A percentile compares a stretch with the other conserved stretches of the same genome.
phyloP scores from a whole-genome alignment of 2,113 vertebrate species.

The Octodon degus region DNA sequence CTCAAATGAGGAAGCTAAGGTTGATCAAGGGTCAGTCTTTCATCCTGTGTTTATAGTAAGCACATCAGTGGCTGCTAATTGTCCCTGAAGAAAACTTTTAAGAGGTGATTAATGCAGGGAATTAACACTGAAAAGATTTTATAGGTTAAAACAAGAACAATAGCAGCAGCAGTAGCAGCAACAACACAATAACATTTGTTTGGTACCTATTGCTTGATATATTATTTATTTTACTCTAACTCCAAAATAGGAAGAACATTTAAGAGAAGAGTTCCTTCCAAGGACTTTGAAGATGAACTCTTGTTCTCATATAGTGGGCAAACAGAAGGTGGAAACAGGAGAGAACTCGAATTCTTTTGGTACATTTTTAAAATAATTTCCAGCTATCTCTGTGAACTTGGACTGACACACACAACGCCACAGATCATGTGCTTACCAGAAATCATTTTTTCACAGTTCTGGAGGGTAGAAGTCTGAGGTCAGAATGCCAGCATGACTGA shows the following conservation, averaged over 20 bases:
- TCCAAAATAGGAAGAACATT: background rate
- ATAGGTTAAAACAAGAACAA: background rate
- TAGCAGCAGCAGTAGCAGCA: background rate
- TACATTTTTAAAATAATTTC: background rate
- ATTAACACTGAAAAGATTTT: background rate
- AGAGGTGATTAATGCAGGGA: background rate
- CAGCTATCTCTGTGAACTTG: background rate
- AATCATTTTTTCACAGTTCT: background rate
- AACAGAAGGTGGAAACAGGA: background rate
- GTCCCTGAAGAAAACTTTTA: background rate
- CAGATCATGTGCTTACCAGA: background rate
- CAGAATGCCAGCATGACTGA: background rate
- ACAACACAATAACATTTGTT: background rate
- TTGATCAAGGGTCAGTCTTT: background rate
- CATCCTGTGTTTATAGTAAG: background rate
- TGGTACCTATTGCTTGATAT: background rate
- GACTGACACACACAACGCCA: background rate
- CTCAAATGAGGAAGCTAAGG: background rate
- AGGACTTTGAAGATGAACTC: background rate
- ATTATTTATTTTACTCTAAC: background rate
- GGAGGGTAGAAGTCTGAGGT: background rate
- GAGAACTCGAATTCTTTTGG: background rate
- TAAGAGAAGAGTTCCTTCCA: conserved; percentile 20
- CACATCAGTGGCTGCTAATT: background rate
- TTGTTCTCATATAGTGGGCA: background rate